A percentile compares a stretch with the other conserved stretches of the same genome.
Evolutionary conservation across 2,113 vertebrate genomes (phyloP).

Genomic region (Nothocercus julius): DNA sequence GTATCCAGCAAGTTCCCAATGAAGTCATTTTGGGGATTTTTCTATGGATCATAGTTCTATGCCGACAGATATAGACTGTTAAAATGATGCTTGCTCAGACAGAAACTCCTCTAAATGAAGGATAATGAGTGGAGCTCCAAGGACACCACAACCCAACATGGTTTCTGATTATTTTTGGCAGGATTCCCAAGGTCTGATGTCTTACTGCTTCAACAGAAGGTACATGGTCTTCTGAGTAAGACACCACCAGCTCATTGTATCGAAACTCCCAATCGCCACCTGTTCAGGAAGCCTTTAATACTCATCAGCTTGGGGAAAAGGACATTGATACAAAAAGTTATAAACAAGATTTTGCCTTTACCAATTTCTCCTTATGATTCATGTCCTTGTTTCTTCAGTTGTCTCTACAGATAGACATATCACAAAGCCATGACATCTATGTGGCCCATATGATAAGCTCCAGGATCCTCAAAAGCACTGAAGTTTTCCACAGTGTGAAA

Average conservation of each 20-base stretch:
- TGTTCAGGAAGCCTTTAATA: constrained; percentile 55
- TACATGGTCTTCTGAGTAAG: constrained; percentile 30
- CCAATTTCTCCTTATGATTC: background rate
- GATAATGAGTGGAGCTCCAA: background rate
- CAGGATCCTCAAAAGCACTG: background rate
- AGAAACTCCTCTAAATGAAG: background rate
- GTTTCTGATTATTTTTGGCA: background rate
- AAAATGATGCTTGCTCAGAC: background rate
- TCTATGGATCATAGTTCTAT: background rate
- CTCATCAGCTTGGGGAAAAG: constrained; percentile 7
- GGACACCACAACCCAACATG: background rate
- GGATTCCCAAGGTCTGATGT: background rate
- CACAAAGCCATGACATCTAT: background rate
- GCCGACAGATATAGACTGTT: background rate
- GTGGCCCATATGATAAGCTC: background rate
- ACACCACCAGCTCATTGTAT: constrained; percentile 21
- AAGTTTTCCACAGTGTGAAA: background rate
- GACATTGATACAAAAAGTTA: background rate
- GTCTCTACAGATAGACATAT: background rate
- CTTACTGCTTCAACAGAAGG: constrained; percentile 48
- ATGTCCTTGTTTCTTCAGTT: background rate
- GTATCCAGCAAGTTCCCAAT: background rate
- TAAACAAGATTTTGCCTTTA: background rate
- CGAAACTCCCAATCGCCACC: constrained; percentile 54
- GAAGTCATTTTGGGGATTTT: background rate